Conservation (phyloP, 2,797 vertebrate species). For the Urophycis tenuis region DNA sequence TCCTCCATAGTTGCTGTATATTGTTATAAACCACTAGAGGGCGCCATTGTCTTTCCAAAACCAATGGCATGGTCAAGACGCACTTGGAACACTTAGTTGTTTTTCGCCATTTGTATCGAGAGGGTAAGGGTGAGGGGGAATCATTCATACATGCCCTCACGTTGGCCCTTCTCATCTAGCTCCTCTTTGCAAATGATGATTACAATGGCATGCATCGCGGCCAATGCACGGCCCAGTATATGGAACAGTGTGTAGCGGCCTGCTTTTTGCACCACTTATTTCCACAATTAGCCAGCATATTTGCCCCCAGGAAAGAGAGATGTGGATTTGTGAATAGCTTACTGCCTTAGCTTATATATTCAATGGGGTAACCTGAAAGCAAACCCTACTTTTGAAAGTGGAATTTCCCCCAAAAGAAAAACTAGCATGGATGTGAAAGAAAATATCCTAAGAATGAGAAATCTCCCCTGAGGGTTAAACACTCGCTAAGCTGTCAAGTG, state of each 20-base stretch:
- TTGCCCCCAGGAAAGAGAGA: background rate
- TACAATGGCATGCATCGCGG: background rate
- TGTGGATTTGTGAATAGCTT: background rate
- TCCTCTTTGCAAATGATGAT: background rate
- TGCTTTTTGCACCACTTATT: background rate
- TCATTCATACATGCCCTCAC: background rate
- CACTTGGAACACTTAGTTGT: background rate
- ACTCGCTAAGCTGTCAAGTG: constrained; percentile 40
- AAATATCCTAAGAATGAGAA: background rate
- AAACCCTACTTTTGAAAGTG: background rate
- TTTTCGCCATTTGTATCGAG: background rate
- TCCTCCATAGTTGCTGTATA: constrained; percentile 27
- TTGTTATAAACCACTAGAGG: constrained; percentile 50
- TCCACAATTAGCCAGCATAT: background rate
- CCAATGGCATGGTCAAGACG: background rate
- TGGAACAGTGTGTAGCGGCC: background rate
- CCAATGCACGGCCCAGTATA: background rate
- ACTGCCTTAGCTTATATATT: background rate
- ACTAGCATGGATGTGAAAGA: background rate
- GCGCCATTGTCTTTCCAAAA: constrained; percentile 17
- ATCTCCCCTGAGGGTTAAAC: constrained; percentile 15
- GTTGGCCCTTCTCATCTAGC: background rate
- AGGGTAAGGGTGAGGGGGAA: background rate
- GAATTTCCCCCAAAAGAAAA: background rate
- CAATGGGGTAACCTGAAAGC: background rate